Conservation (phyloP, 2,888 invertebrate genomes). For the Yponomeuta malinellus region DNA sequence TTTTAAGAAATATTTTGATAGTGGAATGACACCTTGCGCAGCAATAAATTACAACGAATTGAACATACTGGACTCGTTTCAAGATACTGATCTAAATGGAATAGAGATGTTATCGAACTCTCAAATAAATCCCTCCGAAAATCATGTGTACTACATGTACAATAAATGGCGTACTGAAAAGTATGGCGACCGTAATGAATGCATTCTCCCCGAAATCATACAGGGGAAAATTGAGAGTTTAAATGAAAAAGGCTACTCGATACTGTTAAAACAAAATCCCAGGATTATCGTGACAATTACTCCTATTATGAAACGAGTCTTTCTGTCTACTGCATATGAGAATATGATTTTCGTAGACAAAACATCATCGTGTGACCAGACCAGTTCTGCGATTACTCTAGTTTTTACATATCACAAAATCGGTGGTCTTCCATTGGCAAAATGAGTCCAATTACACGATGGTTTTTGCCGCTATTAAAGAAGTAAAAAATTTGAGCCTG, state of each 20-base stretch:
- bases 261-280: conserved; percentile 11
- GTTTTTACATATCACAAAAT: conserved; percentile 18
- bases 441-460: conserved; percentile 19
- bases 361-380: conserved; percentile 18
- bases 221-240: conserved; percentile 1
- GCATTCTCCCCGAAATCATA: conserved; percentile 17
- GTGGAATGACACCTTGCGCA: conserved; percentile 11
- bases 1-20: conserved; percentile 13
- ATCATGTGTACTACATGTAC: conserved; percentile 17
- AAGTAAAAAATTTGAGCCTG: conserved; percentile 20
- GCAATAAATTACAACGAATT: conserved; percentile 13
- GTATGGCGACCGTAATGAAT: conserved; percentile 14
- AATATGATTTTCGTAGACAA: conserved; percentile 21
- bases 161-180: conserved; percentile 18
- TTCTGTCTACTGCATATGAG: conserved; percentile 17
- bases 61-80: conserved; percentile 8
- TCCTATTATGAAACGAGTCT: conserved; percentile 21
- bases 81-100: conserved; percentile 9
- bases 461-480: conserved; percentile 18
- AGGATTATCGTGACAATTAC: conserved; percentile 18
- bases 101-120: conserved; percentile 7
- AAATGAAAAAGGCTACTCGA: conserved; percentile 6
- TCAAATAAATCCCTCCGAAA: conserved; percentile 11
- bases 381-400: conserved; percentile 14
- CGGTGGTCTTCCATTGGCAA: conserved; percentile 19